Evolutionary conservation across 2,113 vertebrate genomes (phyloP), one percentile per base, ranked within the genome.

Genomic region (Rafetus swinhoei): DNA sequence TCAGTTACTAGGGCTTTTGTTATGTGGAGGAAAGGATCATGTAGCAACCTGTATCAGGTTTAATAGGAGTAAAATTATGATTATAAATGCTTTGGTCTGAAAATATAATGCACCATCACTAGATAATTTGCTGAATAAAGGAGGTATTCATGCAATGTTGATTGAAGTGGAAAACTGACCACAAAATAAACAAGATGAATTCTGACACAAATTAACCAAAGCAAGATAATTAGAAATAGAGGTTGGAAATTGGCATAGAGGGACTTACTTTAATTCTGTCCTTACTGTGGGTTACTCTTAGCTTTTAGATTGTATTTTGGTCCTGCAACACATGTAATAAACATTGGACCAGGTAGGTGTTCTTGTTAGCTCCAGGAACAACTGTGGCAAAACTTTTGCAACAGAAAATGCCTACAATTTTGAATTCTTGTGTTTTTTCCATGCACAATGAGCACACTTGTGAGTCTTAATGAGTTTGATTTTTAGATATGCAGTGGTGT

Each of bases 191-290:
- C 45, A n/a, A 54, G 1, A 0, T 27, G 39, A 79, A n/a, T 93
- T 91, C 45, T 92, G 55, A 96, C 22, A 84, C 25, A 92, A 88
- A 85, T 87, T 88, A 93, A 11, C 79, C 15, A 59, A 92, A 95
- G 25, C n/a, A 87, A 81, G 82, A 29, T 18, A 89, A 92, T 86
- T 80, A 87, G 79, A 93, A 95, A 93, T 82, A 12, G 32, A 91
- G 88, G 12, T 6, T 85, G 35, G 80, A 90, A 96, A 84, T 2
- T 27, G 29, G 1, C 0, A 0, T 80, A 9, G 86, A 89, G 18
- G 52, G 82, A 65, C 91, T 91, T 83, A 60, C 16, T 85, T 24
- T 15, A 52, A 2, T 81, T 93, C 69, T 87, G 94, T 84, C 59
- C 4, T 16, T 57, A 19, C 15, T 80, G 56, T n/a, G 92, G 24